Conservation (phyloP, 2,113 vertebrate species). For the Vidua macroura region DNA sequence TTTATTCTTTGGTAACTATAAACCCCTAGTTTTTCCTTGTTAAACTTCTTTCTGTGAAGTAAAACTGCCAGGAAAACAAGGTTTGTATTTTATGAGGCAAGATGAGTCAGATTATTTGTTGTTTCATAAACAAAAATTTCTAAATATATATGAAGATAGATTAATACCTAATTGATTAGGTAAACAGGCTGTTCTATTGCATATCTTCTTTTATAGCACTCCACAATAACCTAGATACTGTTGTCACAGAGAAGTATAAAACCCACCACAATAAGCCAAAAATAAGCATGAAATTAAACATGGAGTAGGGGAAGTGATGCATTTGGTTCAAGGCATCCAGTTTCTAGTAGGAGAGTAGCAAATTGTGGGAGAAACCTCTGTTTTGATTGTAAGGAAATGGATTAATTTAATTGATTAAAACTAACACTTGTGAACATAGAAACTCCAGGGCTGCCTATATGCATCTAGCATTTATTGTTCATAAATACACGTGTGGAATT, state of each 20-base stretch:
- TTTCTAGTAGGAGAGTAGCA: neutral
- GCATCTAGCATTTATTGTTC: neutral
- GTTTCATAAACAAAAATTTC: neutral
- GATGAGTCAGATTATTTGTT: neutral
- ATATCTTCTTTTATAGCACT: neutral
- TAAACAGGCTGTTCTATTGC: neutral
- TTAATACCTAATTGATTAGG: neutral
- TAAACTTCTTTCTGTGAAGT: neutral
- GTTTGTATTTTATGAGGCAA: neutral
- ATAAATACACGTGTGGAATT: neutral
- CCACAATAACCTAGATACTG: neutral
- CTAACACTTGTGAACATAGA: neutral
- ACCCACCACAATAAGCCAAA: neutral
- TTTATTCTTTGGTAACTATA: neutral
- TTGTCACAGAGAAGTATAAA: neutral
- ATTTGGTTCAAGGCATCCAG: neutral
- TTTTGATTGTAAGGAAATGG: neutral
- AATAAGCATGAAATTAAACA: neutral
- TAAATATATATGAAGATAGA: neutral
- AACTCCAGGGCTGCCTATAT: neutral
- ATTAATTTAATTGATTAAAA: neutral
- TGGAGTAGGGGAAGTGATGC: neutral
- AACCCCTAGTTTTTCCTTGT: neutral
- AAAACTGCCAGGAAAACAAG: neutral
- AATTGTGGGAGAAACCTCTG: neutral